A percentile compares a stretch with the other conserved stretches of the same genome.
phyloP scores from a whole-genome alignment of 2,888 invertebrate species.

The Pterostichus niger region DNA sequence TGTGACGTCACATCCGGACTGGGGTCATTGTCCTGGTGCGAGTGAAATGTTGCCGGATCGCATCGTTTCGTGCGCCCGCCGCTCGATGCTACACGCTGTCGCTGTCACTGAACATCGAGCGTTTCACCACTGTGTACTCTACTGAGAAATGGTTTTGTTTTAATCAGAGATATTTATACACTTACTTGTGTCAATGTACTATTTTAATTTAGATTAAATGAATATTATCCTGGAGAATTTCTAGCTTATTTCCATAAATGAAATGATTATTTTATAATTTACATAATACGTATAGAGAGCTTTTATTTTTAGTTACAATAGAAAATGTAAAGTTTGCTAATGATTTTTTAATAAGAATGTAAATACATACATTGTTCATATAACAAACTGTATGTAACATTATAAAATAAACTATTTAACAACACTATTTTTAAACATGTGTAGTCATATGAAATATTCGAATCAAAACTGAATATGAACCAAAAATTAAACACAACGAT shows the following conservation, averaged over 20 bases:
- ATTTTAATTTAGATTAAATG: constrained; percentile 3
- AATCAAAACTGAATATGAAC: too few relatives aligned
- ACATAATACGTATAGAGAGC: background rate
- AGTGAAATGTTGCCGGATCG: constrained; percentile 43
- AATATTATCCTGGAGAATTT: background rate
- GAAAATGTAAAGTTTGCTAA: background rate
- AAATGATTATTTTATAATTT: constrained; percentile 1
- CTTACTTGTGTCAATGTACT: background rate
- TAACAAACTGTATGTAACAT: too few relatives aligned
- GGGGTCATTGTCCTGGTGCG: constrained; percentile 57
- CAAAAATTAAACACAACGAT: too few relatives aligned
- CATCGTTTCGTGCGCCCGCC: background rate
- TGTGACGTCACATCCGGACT: constrained; percentile 56
- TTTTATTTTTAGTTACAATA: background rate
- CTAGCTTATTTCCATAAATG: background rate
- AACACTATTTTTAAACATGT: too few relatives aligned
- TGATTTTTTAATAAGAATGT: background rate
- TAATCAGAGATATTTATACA: constrained; percentile 2
- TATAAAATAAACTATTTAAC: too few relatives aligned
- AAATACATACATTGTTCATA: too few relatives aligned
- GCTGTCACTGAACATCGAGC: background rate
- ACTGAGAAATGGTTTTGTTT: constrained; percentile 5
- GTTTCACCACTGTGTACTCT: background rate
- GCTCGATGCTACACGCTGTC: background rate
- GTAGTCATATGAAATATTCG: too few relatives aligned